Conservation (phyloP, 2,113 vertebrate genomes). For the Lagenorhynchus albirostris region DNA sequence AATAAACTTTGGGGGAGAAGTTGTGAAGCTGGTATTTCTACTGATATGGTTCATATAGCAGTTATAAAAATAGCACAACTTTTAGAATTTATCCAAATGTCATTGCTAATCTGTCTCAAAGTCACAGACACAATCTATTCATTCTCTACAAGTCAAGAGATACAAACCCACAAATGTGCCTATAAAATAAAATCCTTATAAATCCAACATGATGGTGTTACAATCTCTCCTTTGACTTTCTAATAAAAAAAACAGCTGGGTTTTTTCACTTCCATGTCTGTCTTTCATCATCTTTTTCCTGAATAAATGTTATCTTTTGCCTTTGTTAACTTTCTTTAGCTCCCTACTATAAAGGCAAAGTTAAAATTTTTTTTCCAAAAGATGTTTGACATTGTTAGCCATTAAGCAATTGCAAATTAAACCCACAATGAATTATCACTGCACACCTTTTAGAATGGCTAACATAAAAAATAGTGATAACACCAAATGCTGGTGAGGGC, state of each 20-base stretch:
- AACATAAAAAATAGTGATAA: not conserved
- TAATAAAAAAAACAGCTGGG: conserved; percentile 39
- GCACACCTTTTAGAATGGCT: not conserved
- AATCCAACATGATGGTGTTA: not conserved
- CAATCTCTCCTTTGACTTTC: conserved; percentile 2
- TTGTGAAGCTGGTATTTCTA: conserved; percentile 69
- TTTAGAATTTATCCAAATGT: conserved; percentile 65
- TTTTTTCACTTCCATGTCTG: not conserved
- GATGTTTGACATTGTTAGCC: not conserved
- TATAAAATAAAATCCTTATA: conserved; percentile 45
- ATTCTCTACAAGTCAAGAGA: conserved; percentile 50
- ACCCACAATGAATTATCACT: not conserved
- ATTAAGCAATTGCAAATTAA: not conserved
- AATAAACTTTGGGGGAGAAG: conserved; percentile 62
- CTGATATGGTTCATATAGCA: conserved; percentile 49
- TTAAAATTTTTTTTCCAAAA: not conserved
- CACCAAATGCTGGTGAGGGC: not conserved
- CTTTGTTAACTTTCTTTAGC: conserved; percentile 9
- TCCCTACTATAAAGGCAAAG: not conserved
- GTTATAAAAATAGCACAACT: conserved; percentile 68
- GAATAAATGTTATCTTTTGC: conserved; percentile 21
- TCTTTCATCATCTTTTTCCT: conserved; percentile 34
- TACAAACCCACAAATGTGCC: not conserved
- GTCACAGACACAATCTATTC: conserved; percentile 36
- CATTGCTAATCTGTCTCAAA: conserved; percentile 59